Percentiles rank a stretch among this genome's conserved stretches.
These are phyloP conservation scores for Petromus typicus DNA, from an alignment of 2,113 vertebrate species.

Conservation along the genomic window DNA sequence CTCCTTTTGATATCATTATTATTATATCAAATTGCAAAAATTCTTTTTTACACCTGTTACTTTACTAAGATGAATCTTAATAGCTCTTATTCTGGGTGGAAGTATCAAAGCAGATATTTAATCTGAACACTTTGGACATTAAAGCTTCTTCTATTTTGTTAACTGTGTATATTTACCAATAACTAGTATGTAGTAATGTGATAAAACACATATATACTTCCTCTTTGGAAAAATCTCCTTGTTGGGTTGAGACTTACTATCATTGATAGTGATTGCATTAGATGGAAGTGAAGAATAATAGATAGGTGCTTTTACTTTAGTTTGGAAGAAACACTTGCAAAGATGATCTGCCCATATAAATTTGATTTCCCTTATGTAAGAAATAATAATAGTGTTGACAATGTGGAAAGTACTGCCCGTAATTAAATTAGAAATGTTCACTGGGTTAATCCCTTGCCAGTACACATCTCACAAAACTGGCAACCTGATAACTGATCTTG, in stretches of 20 bases:
- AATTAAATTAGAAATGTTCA: constrained; percentile 11
- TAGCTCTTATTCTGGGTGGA: constrained; percentile 18
- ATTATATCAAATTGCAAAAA: not conserved
- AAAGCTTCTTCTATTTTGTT: not conserved
- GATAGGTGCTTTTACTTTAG: not conserved
- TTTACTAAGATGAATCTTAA: not conserved
- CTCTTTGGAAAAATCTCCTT: constrained; percentile 2
- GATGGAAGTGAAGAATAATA: not conserved
- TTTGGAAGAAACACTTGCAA: not conserved
- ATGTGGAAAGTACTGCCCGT: not conserved
- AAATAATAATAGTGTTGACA: not conserved
- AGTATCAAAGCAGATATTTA: not conserved
- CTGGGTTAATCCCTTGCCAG: not conserved
- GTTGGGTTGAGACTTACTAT: not conserved
- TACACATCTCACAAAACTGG: not conserved
- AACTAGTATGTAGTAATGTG: not conserved
- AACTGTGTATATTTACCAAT: constrained; percentile 8
- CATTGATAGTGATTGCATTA: not conserved
- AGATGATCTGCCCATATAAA: not conserved
- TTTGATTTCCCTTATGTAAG: constrained; percentile 3
- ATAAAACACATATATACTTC: constrained; percentile 13
- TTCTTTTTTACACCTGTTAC: not conserved
- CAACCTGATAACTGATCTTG: not conserved
- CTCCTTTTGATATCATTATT: not conserved
- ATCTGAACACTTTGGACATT: not conserved